A percentile compares a stretch with the other conserved stretches of the same genome.
phyloP scores from a whole-genome alignment of 1,140 invertebrate genomes.

The Teleopsis dalmanni region DNA sequence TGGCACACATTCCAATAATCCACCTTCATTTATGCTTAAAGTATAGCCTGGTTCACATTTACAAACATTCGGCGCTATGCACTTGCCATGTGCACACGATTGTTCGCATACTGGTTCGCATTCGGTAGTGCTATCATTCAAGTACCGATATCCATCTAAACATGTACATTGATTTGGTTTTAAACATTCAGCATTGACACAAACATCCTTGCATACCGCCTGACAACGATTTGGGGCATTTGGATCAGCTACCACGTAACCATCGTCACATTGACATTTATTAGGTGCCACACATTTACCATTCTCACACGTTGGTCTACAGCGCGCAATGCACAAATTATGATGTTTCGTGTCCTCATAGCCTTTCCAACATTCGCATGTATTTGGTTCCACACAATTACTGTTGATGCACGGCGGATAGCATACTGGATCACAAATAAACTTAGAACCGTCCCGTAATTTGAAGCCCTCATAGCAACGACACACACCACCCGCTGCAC shows the following conservation, averaged over 20 bases:
- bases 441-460: constrained; percentile 20
- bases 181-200: constrained; percentile 49
- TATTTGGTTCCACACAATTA: constrained; percentile 47
- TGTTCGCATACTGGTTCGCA: constrained; percentile 51
- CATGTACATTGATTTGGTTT: constrained; percentile 45
- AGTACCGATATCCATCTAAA: constrained; percentile 40
- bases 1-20: constrained; percentile 6
- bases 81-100: constrained; percentile 52
- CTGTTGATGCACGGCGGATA: constrained; percentile 43
- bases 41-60: constrained; percentile 41
- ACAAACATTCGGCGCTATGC: constrained; percentile 48
- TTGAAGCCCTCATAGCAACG: constrained; percentile 35
- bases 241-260: constrained; percentile 31
- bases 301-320: constrained; percentile 42
- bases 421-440: constrained; percentile 46
- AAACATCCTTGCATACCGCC: constrained; percentile 42
- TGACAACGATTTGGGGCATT: constrained; percentile 23
- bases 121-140: constrained; percentile 41
- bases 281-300: constrained; percentile 28
- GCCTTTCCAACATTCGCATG: constrained; percentile 27
- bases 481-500: constrained; percentile 23
- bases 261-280: constrained; percentile 27
- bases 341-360: constrained; percentile 32
- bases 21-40: constrained; percentile 1
- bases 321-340: constrained; percentile 32